These are phyloP conservation scores for Papilio protenor DNA, from an alignment of 2,888 invertebrate species.

Conservation along the genomic window DNA sequence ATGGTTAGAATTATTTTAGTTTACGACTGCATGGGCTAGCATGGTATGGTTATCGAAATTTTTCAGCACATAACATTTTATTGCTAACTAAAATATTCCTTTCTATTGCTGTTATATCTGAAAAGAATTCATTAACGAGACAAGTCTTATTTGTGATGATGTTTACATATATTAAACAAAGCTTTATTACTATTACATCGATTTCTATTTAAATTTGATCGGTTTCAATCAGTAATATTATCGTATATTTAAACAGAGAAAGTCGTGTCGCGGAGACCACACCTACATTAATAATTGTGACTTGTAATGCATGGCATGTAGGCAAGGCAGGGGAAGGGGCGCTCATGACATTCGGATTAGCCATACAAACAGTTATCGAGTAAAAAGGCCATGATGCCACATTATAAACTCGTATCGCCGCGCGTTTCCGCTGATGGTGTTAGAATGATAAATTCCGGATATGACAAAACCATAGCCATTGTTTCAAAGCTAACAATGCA, in stretches of 20 bases:
- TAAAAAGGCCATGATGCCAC: slow-evolving; percentile 76
- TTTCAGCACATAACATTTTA: not conserved
- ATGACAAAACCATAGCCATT: slow-evolving; percentile 76
- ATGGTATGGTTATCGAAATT: not conserved
- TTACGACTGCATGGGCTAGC: not conserved
- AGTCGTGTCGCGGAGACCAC: slow-evolving; percentile 51
- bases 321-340: slow-evolving; percentile 50
- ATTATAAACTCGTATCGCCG: slow-evolving; percentile 81
- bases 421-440: slow-evolving; percentile 81
- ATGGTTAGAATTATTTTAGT: slow-evolving; percentile 10
- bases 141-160: not conserved
- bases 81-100: not conserved
- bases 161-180: not conserved
- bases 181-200: slow-evolving; percentile 21
- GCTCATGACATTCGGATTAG: slow-evolving; percentile 70
- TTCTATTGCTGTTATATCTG: not conserved
- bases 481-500: slow-evolving; percentile 79
- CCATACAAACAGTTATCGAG: slow-evolving; percentile 70
- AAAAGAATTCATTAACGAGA: not conserved
- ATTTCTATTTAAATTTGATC: slow-evolving; percentile 41
- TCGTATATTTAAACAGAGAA: slow-evolving; percentile 48
- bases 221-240: slow-evolving; percentile 41
- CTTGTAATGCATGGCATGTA: slow-evolving; percentile 57
- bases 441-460: slow-evolving; percentile 82
- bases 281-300: slow-evolving; percentile 47